Evolutionary conservation across 2,113 vertebrate species (phyloP).

Genomic region (Theristicus caerulescens): DNA sequence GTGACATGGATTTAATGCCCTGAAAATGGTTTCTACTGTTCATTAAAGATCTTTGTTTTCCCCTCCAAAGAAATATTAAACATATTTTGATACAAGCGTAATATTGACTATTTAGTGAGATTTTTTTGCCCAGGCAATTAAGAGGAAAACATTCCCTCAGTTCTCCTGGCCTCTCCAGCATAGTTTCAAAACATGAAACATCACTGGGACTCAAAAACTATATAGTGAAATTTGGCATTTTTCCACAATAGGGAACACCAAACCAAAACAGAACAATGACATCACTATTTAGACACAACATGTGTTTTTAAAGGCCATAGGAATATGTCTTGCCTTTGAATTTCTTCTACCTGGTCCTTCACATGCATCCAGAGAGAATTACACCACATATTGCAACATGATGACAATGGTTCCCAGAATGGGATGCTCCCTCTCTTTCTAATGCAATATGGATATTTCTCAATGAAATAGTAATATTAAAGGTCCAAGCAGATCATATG

Average conservation of each 20-base stretch:
- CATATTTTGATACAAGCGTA: fast-evolving
- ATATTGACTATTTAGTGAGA: background rate
- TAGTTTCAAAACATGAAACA: background rate
- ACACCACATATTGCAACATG: background rate
- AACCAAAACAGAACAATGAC: background rate
- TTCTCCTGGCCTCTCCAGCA: background rate
- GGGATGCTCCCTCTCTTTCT: background rate
- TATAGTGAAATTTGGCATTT: background rate
- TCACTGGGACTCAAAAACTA: background rate
- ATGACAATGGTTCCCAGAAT: background rate
- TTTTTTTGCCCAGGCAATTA: background rate
- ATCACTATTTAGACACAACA: background rate
- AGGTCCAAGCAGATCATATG: background rate
- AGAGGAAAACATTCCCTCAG: background rate
- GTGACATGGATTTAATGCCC: background rate
- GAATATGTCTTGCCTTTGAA: background rate
- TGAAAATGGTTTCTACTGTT: background rate
- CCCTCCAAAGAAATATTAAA: background rate
- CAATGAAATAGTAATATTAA: background rate
- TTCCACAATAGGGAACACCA: background rate
- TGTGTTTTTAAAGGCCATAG: background rate
- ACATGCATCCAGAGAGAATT: background rate
- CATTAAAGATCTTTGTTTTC: background rate
- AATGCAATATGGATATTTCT: background rate
- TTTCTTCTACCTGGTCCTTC: background rate